Percentiles rank a stretch among this genome's conserved stretches.
Evolutionary conservation across 2,113 vertebrate genomes (phyloP).

Genomic region (Anser brachyrhynchus): DNA sequence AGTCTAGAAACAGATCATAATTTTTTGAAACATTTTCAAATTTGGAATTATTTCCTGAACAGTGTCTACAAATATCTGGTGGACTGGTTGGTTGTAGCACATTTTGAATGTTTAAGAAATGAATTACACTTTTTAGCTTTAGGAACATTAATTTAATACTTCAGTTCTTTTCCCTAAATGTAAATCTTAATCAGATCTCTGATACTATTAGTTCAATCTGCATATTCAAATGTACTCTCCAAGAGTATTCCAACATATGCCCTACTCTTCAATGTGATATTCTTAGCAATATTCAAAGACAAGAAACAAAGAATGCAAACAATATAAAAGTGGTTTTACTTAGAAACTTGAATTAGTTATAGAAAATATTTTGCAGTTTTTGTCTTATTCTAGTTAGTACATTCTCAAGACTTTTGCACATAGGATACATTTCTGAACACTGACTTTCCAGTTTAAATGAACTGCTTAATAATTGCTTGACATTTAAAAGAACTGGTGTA

Average conservation of each 20-base stretch:
- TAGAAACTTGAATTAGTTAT: conserved; percentile 32
- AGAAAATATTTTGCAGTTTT: conserved; percentile 33
- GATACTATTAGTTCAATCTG: background rate
- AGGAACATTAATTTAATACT: background rate
- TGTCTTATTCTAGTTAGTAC: conserved; percentile 17
- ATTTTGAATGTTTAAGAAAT: background rate
- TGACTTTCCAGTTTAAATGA: conserved; percentile 28
- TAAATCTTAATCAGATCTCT: background rate
- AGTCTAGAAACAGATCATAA: background rate
- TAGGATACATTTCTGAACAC: conserved; percentile 8
- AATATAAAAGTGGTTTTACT: conserved; percentile 32
- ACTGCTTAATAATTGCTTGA: conserved; percentile 33
- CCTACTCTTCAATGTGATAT: background rate
- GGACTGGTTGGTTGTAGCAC: background rate
- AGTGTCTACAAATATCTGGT: background rate
- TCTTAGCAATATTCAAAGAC: conserved; percentile 7
- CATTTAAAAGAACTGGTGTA: conserved; percentile 23
- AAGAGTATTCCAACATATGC: background rate
- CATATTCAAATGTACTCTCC: background rate
- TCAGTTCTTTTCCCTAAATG: background rate
- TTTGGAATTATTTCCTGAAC: background rate
- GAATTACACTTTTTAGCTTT: background rate
- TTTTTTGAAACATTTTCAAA: background rate
- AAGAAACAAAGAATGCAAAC: background rate
- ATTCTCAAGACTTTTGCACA: conserved; percentile 16